Base-by-base conservation (phyloP, 2,888 invertebrate genomes). In the Tinea semifulvella region DNA sequence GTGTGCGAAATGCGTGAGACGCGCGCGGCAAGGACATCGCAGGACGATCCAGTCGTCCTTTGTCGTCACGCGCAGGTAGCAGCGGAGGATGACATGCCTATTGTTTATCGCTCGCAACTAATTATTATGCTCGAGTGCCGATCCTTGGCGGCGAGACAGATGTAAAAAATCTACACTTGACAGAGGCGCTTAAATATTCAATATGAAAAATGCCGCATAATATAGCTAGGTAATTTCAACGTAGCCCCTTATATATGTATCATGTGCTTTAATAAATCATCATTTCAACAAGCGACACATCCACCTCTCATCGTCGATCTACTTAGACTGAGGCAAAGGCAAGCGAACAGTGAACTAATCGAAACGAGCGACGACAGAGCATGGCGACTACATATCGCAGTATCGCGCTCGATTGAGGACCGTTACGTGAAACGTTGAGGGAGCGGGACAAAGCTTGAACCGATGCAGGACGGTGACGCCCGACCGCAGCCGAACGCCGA, bases 401-500 rank as follows among this genome's bases (percentile, higher is more conserved):
- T 72, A 77, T 70, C 70, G 76, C 79, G 79, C 80, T 79, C 77
- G 76, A 77, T 80, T 79, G 75, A 74, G 68, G 73, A 81, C 79
- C 80, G 80, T 80, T 80, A 79, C 79, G 76, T 77, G 76, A 77
- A 70, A 79, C 77, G 73, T 72, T 66, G 62, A 69, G 74, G 68
- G 19, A 27, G 39, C 27, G 42, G 65, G 68, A 74, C 67, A 74
- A 71, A 72, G 75, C 66, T 66, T 60, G 67, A 61, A 65, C 65
- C 67, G 65, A 67, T 66, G 69, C 59, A 62, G 65, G 72, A 68
- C 76, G 75, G 70, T 67, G 71, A 68, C 70, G 66, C 66, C 76
- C 77, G 74, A 75, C 64, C 65, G 58, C 67, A 62, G 62, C 75
- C 77, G 77, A 75, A 57, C 56, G 65, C 69, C 28, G 44, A 38